Percentiles rank a stretch among this genome's conserved stretches.
Evolutionary conservation across 2,888 invertebrate genomes (phyloP).

Genomic region (Napeogenes inachia): DNA sequence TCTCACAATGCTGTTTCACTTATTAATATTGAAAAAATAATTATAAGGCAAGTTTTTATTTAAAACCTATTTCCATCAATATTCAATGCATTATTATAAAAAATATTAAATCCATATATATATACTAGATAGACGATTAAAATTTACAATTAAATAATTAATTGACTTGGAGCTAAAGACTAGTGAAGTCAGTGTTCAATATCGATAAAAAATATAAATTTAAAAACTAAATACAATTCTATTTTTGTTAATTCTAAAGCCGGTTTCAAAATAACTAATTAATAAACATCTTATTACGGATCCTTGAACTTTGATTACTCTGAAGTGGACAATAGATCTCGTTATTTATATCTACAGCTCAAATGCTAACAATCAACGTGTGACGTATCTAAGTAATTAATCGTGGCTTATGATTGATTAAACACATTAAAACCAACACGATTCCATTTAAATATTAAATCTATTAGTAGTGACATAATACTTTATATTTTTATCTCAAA

Average conservation of each 20-base stretch:
- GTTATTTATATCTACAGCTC: conserved; percentile 62
- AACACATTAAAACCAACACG: conserved; percentile 73
- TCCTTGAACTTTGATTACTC: conserved; percentile 71
- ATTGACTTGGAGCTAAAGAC: no score
- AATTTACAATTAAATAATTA: no score
- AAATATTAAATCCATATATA: no score
- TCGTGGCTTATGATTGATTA: conserved; percentile 76
- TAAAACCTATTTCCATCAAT: no score
- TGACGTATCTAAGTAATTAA: conserved; percentile 74
- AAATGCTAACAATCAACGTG: conserved; percentile 56
- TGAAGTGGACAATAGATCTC: conserved; percentile 68
- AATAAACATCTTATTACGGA: conserved; percentile 67
- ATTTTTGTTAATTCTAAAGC: conserved; percentile 38
- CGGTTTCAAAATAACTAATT: conserved; percentile 66
- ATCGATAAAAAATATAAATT: no score
- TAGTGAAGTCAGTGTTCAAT: no score
- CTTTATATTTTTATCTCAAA: conserved; percentile 36
- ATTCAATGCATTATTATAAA: no score
- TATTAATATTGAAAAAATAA: conserved; percentile 43
- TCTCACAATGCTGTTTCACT: conserved; percentile 56
- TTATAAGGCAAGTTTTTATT: background rate
- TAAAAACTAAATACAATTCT: no score
- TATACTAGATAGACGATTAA: no score
- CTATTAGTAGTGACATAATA: conserved; percentile 73
- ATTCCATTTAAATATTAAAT: conserved; percentile 73